Evolutionary conservation across 1,140 invertebrate genomes (phyloP), one percentile per base, ranked within the genome.

Genomic region (Anthonomus grandis): DNA sequence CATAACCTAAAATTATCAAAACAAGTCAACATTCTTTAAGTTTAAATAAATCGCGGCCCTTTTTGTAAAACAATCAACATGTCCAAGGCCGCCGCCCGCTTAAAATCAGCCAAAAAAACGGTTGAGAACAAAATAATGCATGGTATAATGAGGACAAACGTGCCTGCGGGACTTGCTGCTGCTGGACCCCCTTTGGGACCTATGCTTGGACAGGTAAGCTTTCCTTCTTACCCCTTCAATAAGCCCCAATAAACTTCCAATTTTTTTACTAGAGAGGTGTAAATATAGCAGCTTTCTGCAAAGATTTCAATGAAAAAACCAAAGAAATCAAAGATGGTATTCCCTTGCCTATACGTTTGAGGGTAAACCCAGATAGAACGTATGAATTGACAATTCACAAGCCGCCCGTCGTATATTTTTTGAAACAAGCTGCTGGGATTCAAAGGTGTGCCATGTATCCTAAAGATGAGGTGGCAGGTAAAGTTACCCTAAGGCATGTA

Each of bases 261-360:
- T 58, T 39, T 15, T 25, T 13, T 27, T 49, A 46, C 17, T 70
- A 97, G 91, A 84, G 93, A 69, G 92, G 93, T 37, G 86, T 99
- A 23, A 98, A 99, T 71, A 97, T 99, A 66, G 86, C 89, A 41
- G 84, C 86, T 42, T 99, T 99, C 78, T 95, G 93, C 70, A 98
- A 99, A 78, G 97, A 99, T 64, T 99, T 99, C 65, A 99, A 99
- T 78, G 87, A 92, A 67, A 86, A 81, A 71, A 99, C 97, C 1
- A 89, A 87, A 52, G 81, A 97, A 65, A 89, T 95, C 18, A 98
- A 94, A 73, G 85, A 88, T 72, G 97, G 96, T 15, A 86, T 96
- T 58, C 95, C 95, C 8, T 65, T 98, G 42, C 94, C 94, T 1
- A 86, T 83, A 53, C 79, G 85, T 65, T 82, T 96, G 8, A 80